Percentiles rank a stretch among this genome's conserved stretches.
These are phyloP conservation scores for Trissolcus brochymenae DNA, from an alignment of 2,888 invertebrate genomes.

Conservation along the genomic window DNA sequence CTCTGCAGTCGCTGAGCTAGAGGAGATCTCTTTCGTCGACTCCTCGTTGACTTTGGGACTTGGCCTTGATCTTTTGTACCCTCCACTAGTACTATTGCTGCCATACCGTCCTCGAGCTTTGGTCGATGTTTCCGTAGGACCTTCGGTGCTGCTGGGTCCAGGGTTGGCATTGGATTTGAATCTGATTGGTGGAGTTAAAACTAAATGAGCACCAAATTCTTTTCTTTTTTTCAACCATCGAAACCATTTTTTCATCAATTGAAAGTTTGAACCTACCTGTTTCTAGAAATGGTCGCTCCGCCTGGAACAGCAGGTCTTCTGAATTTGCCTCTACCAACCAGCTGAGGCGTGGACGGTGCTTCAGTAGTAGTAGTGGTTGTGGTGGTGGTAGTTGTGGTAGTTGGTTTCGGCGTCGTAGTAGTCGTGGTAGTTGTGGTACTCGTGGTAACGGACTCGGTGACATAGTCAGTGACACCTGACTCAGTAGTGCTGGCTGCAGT, in stretches of 20 bases:
- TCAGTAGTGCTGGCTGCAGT: slow-evolving; percentile 75
- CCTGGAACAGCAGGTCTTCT: slow-evolving; percentile 44
- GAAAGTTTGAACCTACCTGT: slow-evolving; percentile 32
- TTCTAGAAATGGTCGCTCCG: slow-evolving; percentile 43
- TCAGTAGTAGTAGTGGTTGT: slow-evolving; percentile 60
- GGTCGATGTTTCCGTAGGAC: slow-evolving; percentile 63
- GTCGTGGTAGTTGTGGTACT: slow-evolving; percentile 53
- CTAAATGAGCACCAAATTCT: neutral
- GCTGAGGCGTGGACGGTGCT: slow-evolving; percentile 49
- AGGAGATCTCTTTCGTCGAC: slow-evolving; percentile 68
- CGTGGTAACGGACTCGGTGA: slow-evolving; percentile 73
- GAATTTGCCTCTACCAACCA: slow-evolving; percentile 51
- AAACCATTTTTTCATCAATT: neutral
- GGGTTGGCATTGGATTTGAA: slow-evolving; percentile 68
- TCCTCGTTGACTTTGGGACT: slow-evolving; percentile 66
- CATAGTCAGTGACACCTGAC: slow-evolving; percentile 70
- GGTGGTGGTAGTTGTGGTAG: slow-evolving; percentile 57
- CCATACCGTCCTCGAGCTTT: slow-evolving; percentile 69
- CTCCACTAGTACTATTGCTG: slow-evolving; percentile 51
- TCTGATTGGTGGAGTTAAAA: slow-evolving; percentile 49
- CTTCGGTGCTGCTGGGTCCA: slow-evolving; percentile 64
- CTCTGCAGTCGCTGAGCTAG: slow-evolving; percentile 64
- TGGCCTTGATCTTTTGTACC: slow-evolving; percentile 70
- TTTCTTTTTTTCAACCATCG: neutral
- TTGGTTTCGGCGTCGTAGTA: slow-evolving; percentile 49